These are phyloP conservation scores for Drosophila malerkotliana DNA, from an alignment of 1,140 invertebrate species.

Conservation along the genomic window DNA sequence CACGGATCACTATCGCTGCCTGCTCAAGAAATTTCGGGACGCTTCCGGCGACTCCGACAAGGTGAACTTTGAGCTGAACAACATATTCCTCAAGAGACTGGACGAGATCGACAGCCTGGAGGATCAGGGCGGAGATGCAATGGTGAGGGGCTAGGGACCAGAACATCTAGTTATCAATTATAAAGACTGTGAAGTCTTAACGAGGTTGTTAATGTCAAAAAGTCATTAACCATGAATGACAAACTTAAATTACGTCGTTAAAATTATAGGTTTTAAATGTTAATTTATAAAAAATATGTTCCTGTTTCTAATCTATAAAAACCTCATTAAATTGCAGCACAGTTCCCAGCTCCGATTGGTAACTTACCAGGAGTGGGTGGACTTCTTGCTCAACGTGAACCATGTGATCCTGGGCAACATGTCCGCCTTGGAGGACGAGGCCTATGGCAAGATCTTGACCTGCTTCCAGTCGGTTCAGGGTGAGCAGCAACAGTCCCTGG, in stretches of 20 bases:
- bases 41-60: slow-evolving; percentile 32
- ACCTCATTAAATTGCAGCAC: slow-evolving; percentile 9
- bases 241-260: background rate
- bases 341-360: slow-evolving; percentile 55
- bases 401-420: slow-evolving; percentile 57
- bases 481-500: slow-evolving; percentile 48
- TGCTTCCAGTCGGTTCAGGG: slow-evolving; percentile 44
- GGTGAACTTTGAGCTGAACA: slow-evolving; percentile 63
- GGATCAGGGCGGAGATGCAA: slow-evolving; percentile 18
- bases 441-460: slow-evolving; percentile 45
- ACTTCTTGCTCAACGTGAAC: slow-evolving; percentile 64
- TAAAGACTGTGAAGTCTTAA: background rate
- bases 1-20: slow-evolving; percentile 43
- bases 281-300: background rate
- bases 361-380: slow-evolving; percentile 78
- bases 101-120: slow-evolving; percentile 57
- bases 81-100: slow-evolving; percentile 59
- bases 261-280: background rate
- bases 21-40: slow-evolving; percentile 32
- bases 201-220: no score
- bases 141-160: slow-evolving; percentile 34
- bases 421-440: slow-evolving; percentile 58
- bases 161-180: background rate
- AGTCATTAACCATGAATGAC: background rate
- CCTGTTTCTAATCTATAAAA: no score